These are phyloP conservation scores for Melanerpes aurifrons DNA, from an alignment of 2,113 vertebrate species.

Conservation along the genomic window DNA sequence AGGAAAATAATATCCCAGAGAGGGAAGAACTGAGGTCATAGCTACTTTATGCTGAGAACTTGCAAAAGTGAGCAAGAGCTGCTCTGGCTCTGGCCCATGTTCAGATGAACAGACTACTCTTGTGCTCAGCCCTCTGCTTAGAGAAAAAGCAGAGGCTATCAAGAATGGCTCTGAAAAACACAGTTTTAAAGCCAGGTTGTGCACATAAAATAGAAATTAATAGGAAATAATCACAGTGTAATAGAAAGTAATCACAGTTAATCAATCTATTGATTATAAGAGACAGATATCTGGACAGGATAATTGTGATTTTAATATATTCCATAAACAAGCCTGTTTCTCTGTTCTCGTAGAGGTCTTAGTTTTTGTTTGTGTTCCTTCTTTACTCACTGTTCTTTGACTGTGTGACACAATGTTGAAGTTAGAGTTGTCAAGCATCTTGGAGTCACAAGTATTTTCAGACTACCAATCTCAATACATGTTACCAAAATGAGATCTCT, in stretches of 20 bases:
- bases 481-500: constrained; percentile 82
- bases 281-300: background rate
- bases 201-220: constrained; percentile 2
- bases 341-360: constrained; percentile 37
- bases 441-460: constrained; percentile 74
- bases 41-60: background rate
- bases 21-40: background rate
- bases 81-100: background rate
- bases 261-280: constrained; percentile 12
- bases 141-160: background rate
- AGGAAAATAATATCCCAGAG: background rate
- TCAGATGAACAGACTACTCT: background rate
- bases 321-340: constrained; percentile 7
- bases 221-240: background rate
- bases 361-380: constrained; percentile 10
- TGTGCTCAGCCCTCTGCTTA: background rate
- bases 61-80: background rate
- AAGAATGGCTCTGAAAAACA: background rate
- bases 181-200: background rate
- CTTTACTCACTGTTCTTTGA: constrained; percentile 63
- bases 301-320: constrained; percentile 26
- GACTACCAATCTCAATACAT: constrained; percentile 74
- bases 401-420: constrained; percentile 50
- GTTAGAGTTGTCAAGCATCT: constrained; percentile 76
- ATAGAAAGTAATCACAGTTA: background rate